Evolutionary conservation across 2,797 vertebrate species (phyloP).

Genomic region (Ctenochaetus hawaiiensis): DNA sequence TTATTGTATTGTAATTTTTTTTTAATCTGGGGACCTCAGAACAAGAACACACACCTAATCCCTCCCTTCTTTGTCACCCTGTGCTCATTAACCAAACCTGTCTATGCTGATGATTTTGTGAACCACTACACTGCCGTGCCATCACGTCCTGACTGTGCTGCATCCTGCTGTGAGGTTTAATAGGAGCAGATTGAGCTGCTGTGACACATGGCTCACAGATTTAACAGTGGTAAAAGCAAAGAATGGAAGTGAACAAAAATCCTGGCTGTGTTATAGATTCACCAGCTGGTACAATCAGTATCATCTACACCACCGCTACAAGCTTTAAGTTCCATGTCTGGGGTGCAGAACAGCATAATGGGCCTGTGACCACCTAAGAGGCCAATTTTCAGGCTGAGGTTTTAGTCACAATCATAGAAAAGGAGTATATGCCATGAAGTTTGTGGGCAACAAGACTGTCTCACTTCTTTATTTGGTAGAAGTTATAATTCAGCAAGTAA

Average conservation of each 20-base stretch:
- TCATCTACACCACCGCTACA: conserved; percentile 20
- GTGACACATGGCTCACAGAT: conserved; percentile 64
- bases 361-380: background rate
- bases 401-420: conserved; percentile 3
- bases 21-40: conserved; percentile 17
- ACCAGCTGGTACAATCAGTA: conserved; percentile 34
- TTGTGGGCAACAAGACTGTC: no score
- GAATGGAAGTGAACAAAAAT: conserved; percentile 24
- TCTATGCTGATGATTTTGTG: conserved; percentile 50
- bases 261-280: conserved; percentile 49
- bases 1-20: background rate
- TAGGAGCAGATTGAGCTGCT: conserved; percentile 56
- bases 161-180: conserved; percentile 57
- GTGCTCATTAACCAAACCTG: conserved; percentile 29
- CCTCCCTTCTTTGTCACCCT: background rate
- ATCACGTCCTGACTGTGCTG: conserved; percentile 7
- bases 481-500: no score
- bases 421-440: conserved; percentile 1
- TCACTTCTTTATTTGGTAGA: no score
- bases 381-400: conserved; percentile 10
- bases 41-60: conserved; percentile 1
- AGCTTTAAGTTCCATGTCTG: background rate
- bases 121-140: conserved; percentile 15
- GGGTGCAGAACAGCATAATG: background rate
- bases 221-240: conserved; percentile 24